Evolutionary conservation across 2,888 invertebrate species (phyloP), one percentile per base, ranked within the genome.

Genomic region (Lymantria monacha): DNA sequence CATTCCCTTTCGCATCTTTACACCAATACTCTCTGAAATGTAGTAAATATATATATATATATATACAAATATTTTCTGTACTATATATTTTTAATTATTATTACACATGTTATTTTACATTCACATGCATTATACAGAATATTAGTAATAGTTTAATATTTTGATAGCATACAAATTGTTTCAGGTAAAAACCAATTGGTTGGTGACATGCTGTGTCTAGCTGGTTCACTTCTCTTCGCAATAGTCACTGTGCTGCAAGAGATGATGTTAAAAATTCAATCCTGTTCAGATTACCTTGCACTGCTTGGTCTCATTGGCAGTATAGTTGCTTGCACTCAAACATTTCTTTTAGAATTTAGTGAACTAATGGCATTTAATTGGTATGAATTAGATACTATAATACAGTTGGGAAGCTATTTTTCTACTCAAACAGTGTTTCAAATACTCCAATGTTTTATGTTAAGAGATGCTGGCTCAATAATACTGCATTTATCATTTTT

Each of bases 221-320:
- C 93, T 9, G 96, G 96, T 3, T 96, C 96, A 0, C 92, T 95
- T 0, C 87, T 97, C 7, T 96, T 95, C 74, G 96, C 96, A 1
- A 90, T 96, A 42, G 95, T 95, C 14, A 96, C 97, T 65, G 96
- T 97, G 0, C 83, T 94, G 0, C 95, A 97, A 90, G 97, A 97
- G 81, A 93, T 95, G 82, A 94, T 95, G 59, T 95, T 97, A n/a
- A 95, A 95, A 76, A 94, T 93, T 10, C 94, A 94, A 63, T 94
- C 95, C 55, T 93, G 95, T 60, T 93, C 95, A 42, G 96, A 97
- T 79, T 97, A 96, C 76, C 91, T 97, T 10, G 96, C 96, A 30
- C 92, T 96, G 83, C 92, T 97, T 13, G 97, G 97, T 13, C 86
- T 97, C 30, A 95, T 96, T 60, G 97, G 97, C 22, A 95, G 95